Base-by-base conservation (phyloP, 2,888 invertebrate species). In the Ptilodon capucinus region DNA sequence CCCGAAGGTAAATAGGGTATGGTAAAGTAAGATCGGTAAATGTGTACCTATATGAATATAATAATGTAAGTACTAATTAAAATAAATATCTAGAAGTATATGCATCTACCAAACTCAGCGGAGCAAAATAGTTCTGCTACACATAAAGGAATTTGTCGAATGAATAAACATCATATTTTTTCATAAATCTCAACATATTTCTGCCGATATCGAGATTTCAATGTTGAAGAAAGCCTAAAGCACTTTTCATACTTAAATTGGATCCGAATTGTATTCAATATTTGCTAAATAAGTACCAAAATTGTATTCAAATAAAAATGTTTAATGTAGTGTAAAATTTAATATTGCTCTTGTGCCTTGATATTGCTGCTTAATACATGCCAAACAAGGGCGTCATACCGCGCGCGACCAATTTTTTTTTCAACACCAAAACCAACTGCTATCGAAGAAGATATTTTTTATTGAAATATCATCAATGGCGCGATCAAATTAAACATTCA, bases 301-400 rank as follows among this genome's bases (percentile, higher is more conserved):
- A 40, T 34, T 40, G 21, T n/a, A 32, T 32, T 14, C 40, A 32
- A 32, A 40, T 40, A 19, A 23, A 40, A 13, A 16, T 35, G 35
- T 40, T 39, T 8, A 44, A 45, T 17, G 34, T 45, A 17, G 21
- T 45, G 32, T 8, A 23, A 45, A 40, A 32, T 34, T 18, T 45
- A 9, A 40, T 32, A 23, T 39, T 16, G 9, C 19, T 28, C 4
- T 18, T 35, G 35, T 1, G 32, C 2, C 34, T 35, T 11, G 17
- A 35, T 35, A 17, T 35, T 35, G 35, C 35, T 11, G 4, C 8
- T 4, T 23, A 23, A 23, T 23, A 23, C 8, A 6, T 23, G 4
- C 23, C 23, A 23, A 23, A 6, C 8, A 8, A 23, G 23, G n/a
- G n/a, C n/a, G n/a, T n/a, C n/a, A n/a, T n/a, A n/a, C n/a, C n/a